These are phyloP conservation scores for Biston betularia DNA, from an alignment of 2,888 invertebrate species.

Conservation along the genomic window DNA sequence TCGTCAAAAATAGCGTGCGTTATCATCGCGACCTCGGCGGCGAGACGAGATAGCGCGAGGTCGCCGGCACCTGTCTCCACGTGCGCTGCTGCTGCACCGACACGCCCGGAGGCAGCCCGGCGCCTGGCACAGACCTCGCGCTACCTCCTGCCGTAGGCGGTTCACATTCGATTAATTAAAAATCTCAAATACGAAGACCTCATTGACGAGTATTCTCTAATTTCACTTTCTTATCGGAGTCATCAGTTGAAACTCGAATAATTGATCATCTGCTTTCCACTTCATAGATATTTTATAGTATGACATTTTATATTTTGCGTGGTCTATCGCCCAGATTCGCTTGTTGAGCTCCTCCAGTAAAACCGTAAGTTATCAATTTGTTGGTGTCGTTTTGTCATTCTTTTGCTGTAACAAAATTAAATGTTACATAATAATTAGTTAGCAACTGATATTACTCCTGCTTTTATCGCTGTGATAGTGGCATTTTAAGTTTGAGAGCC, in stretches of 20 bases:
- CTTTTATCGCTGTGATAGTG: slow-evolving; percentile 39
- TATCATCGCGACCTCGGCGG: slow-evolving; percentile 83
- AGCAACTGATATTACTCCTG: slow-evolving; percentile 34
- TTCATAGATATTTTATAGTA: slow-evolving; percentile 3
- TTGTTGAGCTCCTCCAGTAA: background rate
- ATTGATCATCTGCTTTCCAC: slow-evolving; percentile 35
- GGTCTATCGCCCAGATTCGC: background rate
- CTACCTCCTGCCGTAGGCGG: slow-evolving; percentile 24
- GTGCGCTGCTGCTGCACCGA: slow-evolving; percentile 69
- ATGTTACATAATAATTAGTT: slow-evolving; percentile 41
- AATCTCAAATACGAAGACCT: slow-evolving; percentile 32
- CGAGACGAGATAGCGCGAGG: slow-evolving; percentile 83
- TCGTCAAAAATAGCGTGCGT: slow-evolving; percentile 80
- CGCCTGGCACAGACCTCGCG: slow-evolving; percentile 42
- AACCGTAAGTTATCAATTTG: slow-evolving; percentile 16
- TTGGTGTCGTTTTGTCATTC: slow-evolving; percentile 22
- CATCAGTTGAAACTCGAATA: slow-evolving; percentile 19
- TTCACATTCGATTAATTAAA: slow-evolving; percentile 4
- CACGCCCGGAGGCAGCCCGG: slow-evolving; percentile 54
- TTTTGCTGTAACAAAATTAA: slow-evolving; percentile 31
- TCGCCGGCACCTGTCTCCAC: slow-evolving; percentile 81
- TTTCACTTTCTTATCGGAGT: slow-evolving; percentile 17
- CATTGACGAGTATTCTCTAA: slow-evolving; percentile 32
- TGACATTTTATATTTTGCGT: slow-evolving; percentile 2
- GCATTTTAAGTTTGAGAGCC: slow-evolving; percentile 32